Evolutionary conservation across 2,888 invertebrate species (phyloP), one percentile per base, ranked within the genome.

Genomic region (Ichneumoninae sp.): DNA sequence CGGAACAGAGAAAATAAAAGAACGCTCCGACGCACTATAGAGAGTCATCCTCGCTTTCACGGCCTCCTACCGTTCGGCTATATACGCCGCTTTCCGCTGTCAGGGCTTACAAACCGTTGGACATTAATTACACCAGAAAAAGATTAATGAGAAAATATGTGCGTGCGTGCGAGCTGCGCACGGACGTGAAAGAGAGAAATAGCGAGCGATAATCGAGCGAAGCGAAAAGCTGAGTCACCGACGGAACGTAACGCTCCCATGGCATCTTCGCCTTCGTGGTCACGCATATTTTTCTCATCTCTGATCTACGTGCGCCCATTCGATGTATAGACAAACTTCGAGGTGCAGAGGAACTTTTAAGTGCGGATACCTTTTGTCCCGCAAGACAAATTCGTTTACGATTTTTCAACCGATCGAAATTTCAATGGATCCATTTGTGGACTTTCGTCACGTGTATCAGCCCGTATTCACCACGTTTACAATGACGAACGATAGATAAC

Each of bases 61-160:
- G 86, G 84, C 84, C 83, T 87, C 87, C 84, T 84, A 86, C 84
- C 81, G 83, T 86, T 85, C 74, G 30, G 22, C 79, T 79, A 66
- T 79, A 54, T 33, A 71, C 66, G 74, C n/a, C 63, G 63, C 19
- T 22, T 22, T 16, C 16, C 33, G 63, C 86, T 87, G 89, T 88
- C 88, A 87, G 83, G 74, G 79, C 85, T 13, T 83, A 89, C 88
- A 88, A 88, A 89, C 89, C 89, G 81, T 86, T 87, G 84, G 88
- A 89, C 90, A 90, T 91, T 91, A 91, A 91, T 91, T 91, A 89
- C 89, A 85, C 78, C 87, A 81, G 88, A 88, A 88, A 89, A 91
- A 91, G 90, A 91, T 91, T 90, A 90, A 91, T 89, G 89, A 90
- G 90, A 85, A 89, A 89, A 85, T 70, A 82, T 87, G 85, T 70